Base-by-base conservation (phyloP, 2,888 invertebrate species). In the Drosophila mercatorum region DNA sequence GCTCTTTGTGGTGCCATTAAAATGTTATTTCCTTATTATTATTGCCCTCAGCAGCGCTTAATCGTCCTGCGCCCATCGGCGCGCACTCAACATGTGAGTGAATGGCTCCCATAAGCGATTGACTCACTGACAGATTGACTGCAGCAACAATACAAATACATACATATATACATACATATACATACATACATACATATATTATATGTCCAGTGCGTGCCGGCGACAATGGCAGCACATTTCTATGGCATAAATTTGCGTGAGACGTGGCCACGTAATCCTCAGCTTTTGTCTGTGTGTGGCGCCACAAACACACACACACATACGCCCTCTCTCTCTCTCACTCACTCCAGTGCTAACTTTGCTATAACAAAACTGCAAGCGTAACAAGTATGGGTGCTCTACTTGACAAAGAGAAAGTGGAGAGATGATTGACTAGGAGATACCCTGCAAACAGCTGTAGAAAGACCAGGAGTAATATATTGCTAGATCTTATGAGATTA, bases 11-110 rank as follows among this genome's bases (percentile, higher is more conserved):
- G 57, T 59, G 53, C 75, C 88, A 86, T 86, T 86, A 89, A 88
- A 86, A 89, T 89, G 89, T 86, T 86, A 89, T 86, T 86, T 86
- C 89, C 88, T 89, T 89, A 86, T 86, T 89, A 86, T 86, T 89
- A 86, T 89, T 89, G 87, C 89, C 80, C 89, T 79, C 68, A 76
- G 76, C 68, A 76, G 76, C 79, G 75, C 79, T 79, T 85, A 88
- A 89, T 81, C 86, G 86, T 84, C 88, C 74, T 84, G 75, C 73
- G 49, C 43, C 65, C 70, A 58, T 62, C 62, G 60, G 57, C 61
- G 80, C 62, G 51, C 60, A 71, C 71, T 71, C 63, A 79, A 71
- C 71, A 77, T 75, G 66, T 75, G 61, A 57, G 46, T 68, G 61
- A 44, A 40, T 60, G 66, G 44, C 57, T 44, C 14, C 12, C n/a